A percentile compares a stretch with the other conserved stretches of the same genome.
phyloP scores from a whole-genome alignment of 2,888 invertebrate species.

The Muschampia staudingeri region DNA sequence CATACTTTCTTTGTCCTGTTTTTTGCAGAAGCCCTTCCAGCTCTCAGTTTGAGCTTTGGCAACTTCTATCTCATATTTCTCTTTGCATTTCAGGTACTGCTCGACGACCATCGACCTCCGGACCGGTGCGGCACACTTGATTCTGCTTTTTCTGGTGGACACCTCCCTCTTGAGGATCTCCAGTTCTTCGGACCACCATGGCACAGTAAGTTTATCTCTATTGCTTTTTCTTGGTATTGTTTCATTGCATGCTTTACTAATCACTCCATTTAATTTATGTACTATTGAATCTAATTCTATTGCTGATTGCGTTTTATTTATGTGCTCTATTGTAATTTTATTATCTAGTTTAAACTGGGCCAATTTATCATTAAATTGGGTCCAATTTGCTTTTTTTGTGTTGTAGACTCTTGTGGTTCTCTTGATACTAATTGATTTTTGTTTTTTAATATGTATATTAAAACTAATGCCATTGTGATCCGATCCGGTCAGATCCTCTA shows the following conservation, averaged over 20 bases:
- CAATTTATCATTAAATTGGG: constrained; percentile 34
- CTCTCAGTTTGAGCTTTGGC: no score
- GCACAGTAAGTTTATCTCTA: not conserved
- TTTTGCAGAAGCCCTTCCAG: no score
- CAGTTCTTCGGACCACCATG: no score
- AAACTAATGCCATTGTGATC: constrained; percentile 55
- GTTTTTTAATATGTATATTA: not conserved
- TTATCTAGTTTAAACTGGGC: not conserved
- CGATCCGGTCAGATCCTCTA: constrained; percentile 45
- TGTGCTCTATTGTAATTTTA: not conserved
- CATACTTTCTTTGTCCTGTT: no score
- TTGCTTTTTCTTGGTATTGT: not conserved
- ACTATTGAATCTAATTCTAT: not conserved
- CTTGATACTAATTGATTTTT: not conserved
- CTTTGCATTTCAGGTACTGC: no score
- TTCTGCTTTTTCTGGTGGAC: no score
- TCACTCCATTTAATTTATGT: not conserved
- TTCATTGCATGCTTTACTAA: not conserved
- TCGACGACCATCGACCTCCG: no score
- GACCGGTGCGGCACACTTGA: no score
- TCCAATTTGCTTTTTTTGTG: constrained; percentile 41
- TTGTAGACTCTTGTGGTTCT: constrained; percentile 35
- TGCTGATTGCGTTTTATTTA: not conserved
- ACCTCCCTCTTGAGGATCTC: no score
- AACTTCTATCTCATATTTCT: no score